phyloP scores from a whole-genome alignment of 2,797 vertebrate genomes.

The Hozukius guyotensis region DNA sequence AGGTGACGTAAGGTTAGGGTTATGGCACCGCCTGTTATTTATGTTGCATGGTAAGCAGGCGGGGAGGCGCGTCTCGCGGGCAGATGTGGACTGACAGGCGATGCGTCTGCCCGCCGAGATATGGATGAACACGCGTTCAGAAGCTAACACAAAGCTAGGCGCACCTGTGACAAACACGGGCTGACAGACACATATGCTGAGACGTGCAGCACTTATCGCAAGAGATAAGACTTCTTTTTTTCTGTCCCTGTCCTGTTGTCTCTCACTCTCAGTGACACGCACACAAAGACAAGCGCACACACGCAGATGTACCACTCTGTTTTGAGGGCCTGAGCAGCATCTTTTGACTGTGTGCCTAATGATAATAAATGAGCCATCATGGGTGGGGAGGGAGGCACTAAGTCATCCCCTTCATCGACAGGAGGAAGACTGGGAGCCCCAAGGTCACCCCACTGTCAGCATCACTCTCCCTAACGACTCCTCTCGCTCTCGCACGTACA shows the following conservation, averaged over 20 bases:
- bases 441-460: conserved; percentile 84
- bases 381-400: conserved; percentile 84
- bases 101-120: conserved; percentile 38
- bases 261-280: conserved; percentile 35
- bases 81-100: conserved; percentile 52
- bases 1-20: conserved; percentile 72
- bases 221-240: conserved; percentile 44
- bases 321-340: conserved; percentile 77
- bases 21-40: conserved; percentile 57
- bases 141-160: conserved; percentile 1
- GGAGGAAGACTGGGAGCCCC: conserved; percentile 76
- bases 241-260: conserved; percentile 35
- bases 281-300: neutral
- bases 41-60: conserved; percentile 33
- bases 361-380: conserved; percentile 87
- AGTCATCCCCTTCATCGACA: conserved; percentile 85
- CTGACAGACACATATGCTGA: conserved; percentile 66
- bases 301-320: conserved; percentile 51
- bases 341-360: conserved; percentile 85
- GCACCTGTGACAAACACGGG: conserved; percentile 54
- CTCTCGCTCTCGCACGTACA: conserved; percentile 27
- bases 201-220: conserved; percentile 37
- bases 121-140: conserved; percentile 39
- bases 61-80: conserved; percentile 3
- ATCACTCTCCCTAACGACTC: conserved; percentile 83